Evolutionary conservation across 2,797 vertebrate genomes (phyloP).

Genomic region (Takifugu rubripes): DNA sequence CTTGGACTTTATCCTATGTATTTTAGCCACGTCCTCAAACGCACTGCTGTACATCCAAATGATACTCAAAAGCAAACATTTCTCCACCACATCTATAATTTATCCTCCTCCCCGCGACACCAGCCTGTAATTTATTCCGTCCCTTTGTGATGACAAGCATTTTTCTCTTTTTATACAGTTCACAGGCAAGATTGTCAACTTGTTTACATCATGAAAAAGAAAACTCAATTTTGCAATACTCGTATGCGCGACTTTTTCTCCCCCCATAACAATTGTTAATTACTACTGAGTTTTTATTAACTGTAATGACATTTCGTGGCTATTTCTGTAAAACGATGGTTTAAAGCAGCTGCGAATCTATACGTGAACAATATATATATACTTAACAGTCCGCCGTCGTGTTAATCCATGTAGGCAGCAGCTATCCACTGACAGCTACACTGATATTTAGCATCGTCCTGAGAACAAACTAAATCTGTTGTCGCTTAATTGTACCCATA

Average conservation of each 20-base stretch:
- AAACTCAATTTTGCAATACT: conserved; percentile 20
- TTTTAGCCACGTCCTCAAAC: conserved; percentile 36
- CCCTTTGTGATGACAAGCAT: conserved; percentile 14
- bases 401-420: conserved; percentile 1
- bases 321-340: accelerated
- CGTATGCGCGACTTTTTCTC: neutral
- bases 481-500: accelerated
- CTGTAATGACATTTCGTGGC: neutral
- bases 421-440: conserved; percentile 48
- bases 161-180: conserved; percentile 7
- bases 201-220: conserved; percentile 46
- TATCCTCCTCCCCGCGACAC: conserved; percentile 18
- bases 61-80: conserved; percentile 45
- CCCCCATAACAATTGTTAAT: neutral
- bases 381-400: too few species aligned
- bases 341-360: neutral
- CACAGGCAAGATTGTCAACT: conserved; percentile 15
- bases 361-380: conserved; percentile 11
- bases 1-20: neutral
- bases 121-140: conserved; percentile 42
- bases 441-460: conserved; percentile 17
- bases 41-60: conserved; percentile 20
- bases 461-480: neutral
- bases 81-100: conserved; percentile 45
- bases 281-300: neutral